Conservation (phyloP, 2,797 vertebrate genomes). For the Bufotes viridis region DNA sequence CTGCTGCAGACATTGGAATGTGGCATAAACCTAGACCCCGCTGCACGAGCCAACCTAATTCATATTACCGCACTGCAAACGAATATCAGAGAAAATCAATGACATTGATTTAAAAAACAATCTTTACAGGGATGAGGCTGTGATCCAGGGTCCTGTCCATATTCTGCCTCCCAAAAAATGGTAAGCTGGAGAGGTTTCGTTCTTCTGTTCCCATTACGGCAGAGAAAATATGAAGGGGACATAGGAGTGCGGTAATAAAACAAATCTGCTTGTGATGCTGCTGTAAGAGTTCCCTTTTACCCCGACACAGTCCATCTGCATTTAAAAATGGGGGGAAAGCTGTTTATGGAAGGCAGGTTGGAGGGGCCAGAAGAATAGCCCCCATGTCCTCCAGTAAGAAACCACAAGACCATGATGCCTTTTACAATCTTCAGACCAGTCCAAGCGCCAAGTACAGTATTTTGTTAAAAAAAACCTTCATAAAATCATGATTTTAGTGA, state of each 20-base stretch:
- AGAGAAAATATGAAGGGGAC: not conserved
- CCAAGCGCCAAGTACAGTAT: not conserved
- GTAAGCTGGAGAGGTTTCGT: too few species aligned
- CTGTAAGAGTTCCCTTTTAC: conserved; percentile 25
- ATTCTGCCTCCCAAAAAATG: not conserved
- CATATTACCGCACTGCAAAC: conserved; percentile 7
- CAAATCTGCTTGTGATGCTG: not conserved
- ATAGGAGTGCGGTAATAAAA: not conserved
- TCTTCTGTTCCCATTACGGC: too few species aligned
- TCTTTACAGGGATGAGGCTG: not conserved
- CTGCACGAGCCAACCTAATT: not conserved
- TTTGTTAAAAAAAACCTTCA: not conserved
- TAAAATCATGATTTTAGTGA: conserved; percentile 17
- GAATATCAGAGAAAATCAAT: not conserved
- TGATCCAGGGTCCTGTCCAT: not conserved
- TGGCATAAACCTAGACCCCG: not conserved
- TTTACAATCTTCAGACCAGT: not conserved
- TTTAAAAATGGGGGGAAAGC: not conserved
- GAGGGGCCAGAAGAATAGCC: not conserved
- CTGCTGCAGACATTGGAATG: not conserved
- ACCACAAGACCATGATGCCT: not conserved
- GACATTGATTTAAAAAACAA: not conserved
- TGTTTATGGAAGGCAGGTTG: not conserved
- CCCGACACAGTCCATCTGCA: not conserved
- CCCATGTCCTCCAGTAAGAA: not conserved